These are phyloP conservation scores for Temnothorax rugatulus DNA, from an alignment of 2,888 invertebrate species.

Conservation along the genomic window DNA sequence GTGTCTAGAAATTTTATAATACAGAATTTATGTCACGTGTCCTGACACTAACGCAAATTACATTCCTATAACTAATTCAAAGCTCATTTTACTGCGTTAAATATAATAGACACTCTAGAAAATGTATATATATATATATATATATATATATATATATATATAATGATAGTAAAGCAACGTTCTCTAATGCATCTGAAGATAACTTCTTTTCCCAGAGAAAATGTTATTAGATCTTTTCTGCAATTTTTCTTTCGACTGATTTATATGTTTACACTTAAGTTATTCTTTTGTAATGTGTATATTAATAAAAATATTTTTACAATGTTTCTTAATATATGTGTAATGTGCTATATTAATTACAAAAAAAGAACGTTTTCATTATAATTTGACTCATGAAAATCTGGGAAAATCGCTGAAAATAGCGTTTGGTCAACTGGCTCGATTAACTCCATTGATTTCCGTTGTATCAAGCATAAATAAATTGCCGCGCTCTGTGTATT, in stretches of 20 bases:
- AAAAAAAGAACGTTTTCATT: neutral
- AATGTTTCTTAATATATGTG: neutral
- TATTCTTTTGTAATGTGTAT: neutral
- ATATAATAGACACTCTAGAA: neutral
- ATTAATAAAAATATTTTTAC: neutral
- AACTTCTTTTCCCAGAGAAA: neutral
- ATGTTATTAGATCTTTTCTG: neutral
- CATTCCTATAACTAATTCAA: conserved; percentile 19
- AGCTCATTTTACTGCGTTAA: neutral
- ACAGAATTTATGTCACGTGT: neutral
- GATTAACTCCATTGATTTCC: conserved; percentile 74
- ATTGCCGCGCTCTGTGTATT: conserved; percentile 63
- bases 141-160: neutral
- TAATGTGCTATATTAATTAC: neutral
- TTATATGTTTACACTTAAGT: neutral
- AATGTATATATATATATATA: neutral
- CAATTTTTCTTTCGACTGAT: neutral
- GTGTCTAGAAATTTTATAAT: conserved; percentile 23
- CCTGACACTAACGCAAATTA: conserved; percentile 29
- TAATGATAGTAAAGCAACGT: neutral
- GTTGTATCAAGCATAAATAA: conserved; percentile 71
- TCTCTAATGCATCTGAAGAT: neutral
- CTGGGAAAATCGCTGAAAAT: neutral
- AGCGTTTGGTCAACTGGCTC: conserved; percentile 43
- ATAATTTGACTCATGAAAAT: neutral